phyloP scores from a whole-genome alignment of 2,113 vertebrate species.

The Globicephala melas region DNA sequence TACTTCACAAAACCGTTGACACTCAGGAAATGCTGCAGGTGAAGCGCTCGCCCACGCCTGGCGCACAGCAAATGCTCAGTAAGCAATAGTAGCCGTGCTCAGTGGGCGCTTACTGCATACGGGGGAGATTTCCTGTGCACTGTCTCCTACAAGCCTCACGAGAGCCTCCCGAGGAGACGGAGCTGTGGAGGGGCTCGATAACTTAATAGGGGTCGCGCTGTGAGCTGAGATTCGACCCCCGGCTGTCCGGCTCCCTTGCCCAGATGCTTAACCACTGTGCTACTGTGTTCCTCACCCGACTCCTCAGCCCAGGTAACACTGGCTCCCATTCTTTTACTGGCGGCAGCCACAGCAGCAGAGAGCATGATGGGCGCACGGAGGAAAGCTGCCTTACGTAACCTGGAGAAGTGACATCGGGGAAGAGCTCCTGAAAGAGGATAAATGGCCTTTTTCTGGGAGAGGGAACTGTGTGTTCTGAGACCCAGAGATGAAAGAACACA shows the following conservation, averaged over 20 bases:
- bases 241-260: accelerated
- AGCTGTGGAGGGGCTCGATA: not conserved
- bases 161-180: not conserved
- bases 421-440: not conserved
- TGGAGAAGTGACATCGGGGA: not conserved
- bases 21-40: accelerated
- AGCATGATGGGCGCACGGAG: not conserved
- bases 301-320: not conserved
- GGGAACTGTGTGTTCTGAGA: not conserved
- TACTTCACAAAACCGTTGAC: not conserved
- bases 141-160: accelerated
- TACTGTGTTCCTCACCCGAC: not conserved
- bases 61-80: not conserved
- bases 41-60: not conserved
- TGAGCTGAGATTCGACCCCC: not conserved
- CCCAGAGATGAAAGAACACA: not conserved
- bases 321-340: not conserved
- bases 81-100: not conserved
- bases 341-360: not conserved
- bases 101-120: accelerated
- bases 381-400: not conserved
- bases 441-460: not conserved
- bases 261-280: no score
- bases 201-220: accelerated
- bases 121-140: not conserved